Conservation (phyloP, 37 sponge, comb jelly and placozoan species). For the Amphimedon queenslandica region DNA sequence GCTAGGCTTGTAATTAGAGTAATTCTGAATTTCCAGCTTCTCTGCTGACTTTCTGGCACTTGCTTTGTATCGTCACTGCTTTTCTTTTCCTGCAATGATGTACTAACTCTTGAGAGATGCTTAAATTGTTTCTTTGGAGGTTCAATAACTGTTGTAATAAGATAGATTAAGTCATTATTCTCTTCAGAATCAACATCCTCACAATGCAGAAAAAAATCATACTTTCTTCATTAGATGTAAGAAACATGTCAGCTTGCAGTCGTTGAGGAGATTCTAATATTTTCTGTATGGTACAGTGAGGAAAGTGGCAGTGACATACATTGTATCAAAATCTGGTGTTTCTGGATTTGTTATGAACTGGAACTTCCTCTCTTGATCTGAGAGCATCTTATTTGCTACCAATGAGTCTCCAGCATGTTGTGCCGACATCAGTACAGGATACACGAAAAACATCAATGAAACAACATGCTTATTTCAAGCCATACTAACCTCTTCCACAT, state of each 20-base stretch:
- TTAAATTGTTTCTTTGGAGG: conserved; percentile 12
- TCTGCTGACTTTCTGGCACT: background rate
- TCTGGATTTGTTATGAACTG: background rate
- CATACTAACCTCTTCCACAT: conserved; percentile 13
- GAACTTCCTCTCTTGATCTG: background rate
- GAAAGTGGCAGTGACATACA: conserved; percentile 3
- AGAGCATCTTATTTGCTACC: background rate
- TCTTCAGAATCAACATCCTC: background rate
- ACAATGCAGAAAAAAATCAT: background rate
- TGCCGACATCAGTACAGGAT: too few species aligned
- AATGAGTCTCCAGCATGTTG: background rate
- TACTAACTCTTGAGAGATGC: conserved; percentile 2
- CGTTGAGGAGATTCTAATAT: background rate
- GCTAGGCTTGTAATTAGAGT: background rate
- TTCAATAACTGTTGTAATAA: background rate
- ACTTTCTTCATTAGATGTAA: background rate
- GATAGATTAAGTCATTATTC: background rate
- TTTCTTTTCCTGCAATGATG: background rate
- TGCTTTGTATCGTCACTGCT: background rate
- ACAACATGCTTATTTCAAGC: background rate
- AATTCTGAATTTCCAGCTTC: conserved; percentile 2
- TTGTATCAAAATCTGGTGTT: background rate
- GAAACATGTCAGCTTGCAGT: background rate
- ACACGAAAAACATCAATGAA: background rate
- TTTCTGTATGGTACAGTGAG: background rate